Base-by-base conservation (phyloP, 2,888 invertebrate genomes). In the Tubulanus polymorphus region DNA sequence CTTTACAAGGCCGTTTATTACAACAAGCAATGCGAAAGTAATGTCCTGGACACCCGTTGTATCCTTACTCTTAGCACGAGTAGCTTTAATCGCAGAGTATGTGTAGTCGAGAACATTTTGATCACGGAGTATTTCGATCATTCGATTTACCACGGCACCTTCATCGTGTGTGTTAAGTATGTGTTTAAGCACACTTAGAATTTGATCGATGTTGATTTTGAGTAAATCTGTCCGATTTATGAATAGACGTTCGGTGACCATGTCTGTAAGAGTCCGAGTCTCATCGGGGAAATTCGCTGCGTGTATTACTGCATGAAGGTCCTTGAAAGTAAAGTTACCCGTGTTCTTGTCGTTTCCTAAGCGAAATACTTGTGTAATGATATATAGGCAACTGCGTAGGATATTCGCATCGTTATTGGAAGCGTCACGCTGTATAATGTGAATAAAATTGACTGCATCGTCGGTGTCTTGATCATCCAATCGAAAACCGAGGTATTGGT, bases 391-490 rank as follows among this genome's bases (percentile, higher is more conserved):
- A 5, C 6, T 41, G 5, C 41, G 41, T 8, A 41, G 41, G 15
- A 41, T 41, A 23, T 41, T 41, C 3, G 41, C 41, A 41, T 41
- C 41, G 5, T 41, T 41, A 41, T 41, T 41, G 5, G 41, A 18
- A 8, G 41, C 41, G 41, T 41, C 41, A 5, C 41, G 41, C 15
- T 41, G 41, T 41, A 41, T 41, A 41, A 41, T 15, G 41, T 41
- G 41, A 41, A 41, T 41, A 23, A 41, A 41, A 15, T 41, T 41
- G 6, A 41, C 41, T 8, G 41, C 41, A 41, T 5, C 41, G 6
- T 41, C 41, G 41, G 41, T 41, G 41, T 41, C 41, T 41, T 41
- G 41, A 15, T 41, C 41, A 23, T 41, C 41, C 41, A 41, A 8
- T 8, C 41, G 41, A 41, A 41, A 41, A 20, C 41, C 41, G 6